phyloP scores from a whole-genome alignment of 2,113 vertebrate genomes.

The Tichodroma muraria region DNA sequence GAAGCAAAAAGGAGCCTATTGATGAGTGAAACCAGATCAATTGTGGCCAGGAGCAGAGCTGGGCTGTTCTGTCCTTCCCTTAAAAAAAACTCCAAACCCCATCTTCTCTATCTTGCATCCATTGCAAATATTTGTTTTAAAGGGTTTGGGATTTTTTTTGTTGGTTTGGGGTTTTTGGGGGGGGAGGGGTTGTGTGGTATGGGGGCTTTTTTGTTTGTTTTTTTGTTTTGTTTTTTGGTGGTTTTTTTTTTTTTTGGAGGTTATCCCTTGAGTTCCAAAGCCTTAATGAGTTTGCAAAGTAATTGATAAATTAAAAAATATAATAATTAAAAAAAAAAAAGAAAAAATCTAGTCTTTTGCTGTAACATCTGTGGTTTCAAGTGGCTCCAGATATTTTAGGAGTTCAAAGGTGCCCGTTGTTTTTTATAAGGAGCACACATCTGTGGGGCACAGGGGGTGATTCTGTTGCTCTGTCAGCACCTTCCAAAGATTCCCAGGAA shows the following conservation, averaged over 20 bases:
- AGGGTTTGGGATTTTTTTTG: rapidly evolving
- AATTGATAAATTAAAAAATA: neutral
- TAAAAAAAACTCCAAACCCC: neutral
- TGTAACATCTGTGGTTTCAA: neutral
- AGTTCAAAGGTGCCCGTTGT: neutral
- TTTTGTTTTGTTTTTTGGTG: neutral
- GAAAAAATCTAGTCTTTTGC: neutral
- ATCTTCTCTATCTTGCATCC: neutral
- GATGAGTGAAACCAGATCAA: neutral
- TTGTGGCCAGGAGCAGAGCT: neutral
- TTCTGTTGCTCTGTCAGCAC: neutral
- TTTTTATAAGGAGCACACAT: rapidly evolving
- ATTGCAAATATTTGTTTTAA: neutral
- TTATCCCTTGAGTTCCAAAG: neutral
- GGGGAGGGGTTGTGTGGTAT: neutral
- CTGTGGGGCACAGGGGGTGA: neutral
- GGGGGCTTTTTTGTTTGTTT: too few species aligned
- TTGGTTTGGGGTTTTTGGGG: neutral
- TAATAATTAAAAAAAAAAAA: neutral
- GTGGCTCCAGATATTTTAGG: neutral
- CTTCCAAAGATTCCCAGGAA: neutral
- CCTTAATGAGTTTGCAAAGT: neutral
- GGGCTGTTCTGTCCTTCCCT: neutral
- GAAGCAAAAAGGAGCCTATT: neutral
- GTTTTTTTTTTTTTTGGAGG: neutral